Conservation (phyloP, 2,797 vertebrate species). For the Coregonus ussuriensis region DNA sequence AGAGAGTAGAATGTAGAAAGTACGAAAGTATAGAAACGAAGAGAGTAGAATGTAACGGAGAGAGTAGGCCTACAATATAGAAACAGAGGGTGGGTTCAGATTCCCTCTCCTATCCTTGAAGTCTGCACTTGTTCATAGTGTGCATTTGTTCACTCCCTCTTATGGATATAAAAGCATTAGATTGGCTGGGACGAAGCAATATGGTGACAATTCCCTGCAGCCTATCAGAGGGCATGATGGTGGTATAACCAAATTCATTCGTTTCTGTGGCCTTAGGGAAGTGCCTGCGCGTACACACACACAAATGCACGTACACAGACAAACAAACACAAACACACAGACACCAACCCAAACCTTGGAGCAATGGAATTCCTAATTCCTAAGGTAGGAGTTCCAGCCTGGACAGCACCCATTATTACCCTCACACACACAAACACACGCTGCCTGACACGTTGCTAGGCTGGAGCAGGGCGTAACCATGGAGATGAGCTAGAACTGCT, state of each 20-base stretch:
- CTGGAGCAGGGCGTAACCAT: constrained; percentile 48
- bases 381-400: constrained; percentile 68
- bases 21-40: not conserved
- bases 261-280: constrained; percentile 21
- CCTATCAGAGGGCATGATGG: not conserved
- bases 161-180: not conserved
- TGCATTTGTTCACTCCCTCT: not conserved
- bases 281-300: constrained; percentile 19
- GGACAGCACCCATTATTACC: constrained; percentile 40
- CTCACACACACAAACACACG: constrained; percentile 34
- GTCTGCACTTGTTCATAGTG: not conserved
- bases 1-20: constrained; percentile 33
- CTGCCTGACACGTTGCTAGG: not conserved
- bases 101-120: too few relatives aligned
- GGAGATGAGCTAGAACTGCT: constrained; percentile 58
- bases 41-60: constrained; percentile 28
- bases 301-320: constrained; percentile 38
- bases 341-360: not conserved
- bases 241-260: not conserved
- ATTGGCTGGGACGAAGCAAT: not conserved
- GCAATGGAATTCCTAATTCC: constrained; percentile 59
- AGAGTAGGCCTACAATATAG: constrained; percentile 23
- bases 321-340: constrained; percentile 47
- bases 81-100: not conserved
- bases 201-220: not conserved